Base-by-base conservation (phyloP, 2,113 vertebrate genomes). In the Sapajus apella region DNA sequence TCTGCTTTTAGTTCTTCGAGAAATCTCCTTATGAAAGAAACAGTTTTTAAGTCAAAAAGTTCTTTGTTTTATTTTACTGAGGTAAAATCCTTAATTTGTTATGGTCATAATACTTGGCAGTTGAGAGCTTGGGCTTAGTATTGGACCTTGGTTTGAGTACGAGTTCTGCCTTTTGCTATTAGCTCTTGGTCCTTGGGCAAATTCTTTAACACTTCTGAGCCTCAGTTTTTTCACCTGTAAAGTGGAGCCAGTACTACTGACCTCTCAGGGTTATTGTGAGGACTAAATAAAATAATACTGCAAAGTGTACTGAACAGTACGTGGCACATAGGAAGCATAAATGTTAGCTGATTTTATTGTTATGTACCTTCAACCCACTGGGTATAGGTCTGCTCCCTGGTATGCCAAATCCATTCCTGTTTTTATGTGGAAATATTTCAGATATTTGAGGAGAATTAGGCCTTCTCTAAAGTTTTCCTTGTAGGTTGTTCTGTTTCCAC, bases 321-420 rank as follows among this genome's bases (percentile, higher is more conserved):
- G 40, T 35, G 58, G 20, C 17, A 50, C 64, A 9, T 66, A 68
- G 30, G 40, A 61, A 91, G 52, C 55, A 35, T 64, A 75, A 64
- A 79, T 55, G 43, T 84, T 84, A 84, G 52, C 87, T 95, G 45
- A 8, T 88, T 88, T 93, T 93, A 73, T 91, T 77, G 55, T 61
- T 84, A 43, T n/a, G 12, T 66, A 85, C 17, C 11, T 73, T 80
- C 21, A 87, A 32, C 47, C 5, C 20, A 16, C 2, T 73, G 32
- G 55, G 1, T 70, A 55, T 64, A 88, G 25, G 70, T 94, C 10
- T 16, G 5, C 27, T 79, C 13, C 81, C 20, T 64, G 23, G 30
- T 17, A 32, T 52, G 88, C 6, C 14, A 80, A 87, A 94, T 87
- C 56, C 58, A 20, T 91, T 88, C 45, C 20, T 76, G 21, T 16